These are phyloP conservation scores for Tricholaema leucomelas DNA, from an alignment of 2,113 vertebrate genomes.

Conservation along the genomic window DNA sequence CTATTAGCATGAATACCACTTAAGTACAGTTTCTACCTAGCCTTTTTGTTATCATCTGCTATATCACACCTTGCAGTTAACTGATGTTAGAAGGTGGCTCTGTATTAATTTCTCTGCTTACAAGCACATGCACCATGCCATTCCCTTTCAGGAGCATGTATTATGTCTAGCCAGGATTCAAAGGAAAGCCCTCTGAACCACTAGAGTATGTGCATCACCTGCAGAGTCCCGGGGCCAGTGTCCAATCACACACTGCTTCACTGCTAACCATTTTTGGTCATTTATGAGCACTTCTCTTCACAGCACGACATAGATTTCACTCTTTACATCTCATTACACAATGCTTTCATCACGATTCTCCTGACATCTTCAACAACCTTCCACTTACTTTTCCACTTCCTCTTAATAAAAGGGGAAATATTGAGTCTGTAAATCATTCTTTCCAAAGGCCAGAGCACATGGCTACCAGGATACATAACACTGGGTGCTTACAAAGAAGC, in stretches of 20 bases:
- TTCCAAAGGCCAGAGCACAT: neutral
- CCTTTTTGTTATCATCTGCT: neutral
- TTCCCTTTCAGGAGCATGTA: neutral
- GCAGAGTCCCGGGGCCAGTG: accelerated
- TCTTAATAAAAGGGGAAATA: constrained; percentile 38
- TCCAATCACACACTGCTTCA: neutral
- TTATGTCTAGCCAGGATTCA: neutral
- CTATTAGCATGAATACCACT: neutral
- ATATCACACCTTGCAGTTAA: constrained; percentile 11
- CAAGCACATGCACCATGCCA: accelerated
- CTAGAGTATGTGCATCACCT: neutral
- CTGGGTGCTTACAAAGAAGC: neutral
- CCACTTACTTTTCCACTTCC: constrained; percentile 1
- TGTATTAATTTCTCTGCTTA: neutral
- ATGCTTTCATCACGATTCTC: constrained; percentile 59
- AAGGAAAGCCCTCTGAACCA: neutral
- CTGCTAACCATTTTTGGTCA: neutral
- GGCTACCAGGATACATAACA: neutral
- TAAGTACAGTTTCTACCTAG: neutral
- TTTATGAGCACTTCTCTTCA: constrained; percentile 40
- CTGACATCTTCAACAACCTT: constrained; percentile 56
- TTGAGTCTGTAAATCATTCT: neutral
- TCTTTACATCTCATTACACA: constrained; percentile 66
- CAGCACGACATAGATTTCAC: neutral
- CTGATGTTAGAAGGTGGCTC: neutral